These are phyloP conservation scores for Cyprinus carpio DNA, from an alignment of 2,113 vertebrate genomes.

Conservation along the genomic window DNA sequence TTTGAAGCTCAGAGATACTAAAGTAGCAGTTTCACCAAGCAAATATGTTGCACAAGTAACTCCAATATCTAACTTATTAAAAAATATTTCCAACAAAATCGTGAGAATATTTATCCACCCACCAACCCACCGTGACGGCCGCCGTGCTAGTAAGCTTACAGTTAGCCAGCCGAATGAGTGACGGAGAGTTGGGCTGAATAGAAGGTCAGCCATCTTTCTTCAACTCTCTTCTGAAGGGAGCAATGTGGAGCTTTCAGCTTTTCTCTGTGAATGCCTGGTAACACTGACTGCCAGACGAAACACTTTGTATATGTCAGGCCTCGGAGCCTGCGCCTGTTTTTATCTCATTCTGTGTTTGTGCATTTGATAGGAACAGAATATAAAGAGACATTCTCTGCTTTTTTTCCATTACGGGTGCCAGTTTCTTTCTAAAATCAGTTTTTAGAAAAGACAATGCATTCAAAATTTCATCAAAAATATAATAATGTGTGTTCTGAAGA, in stretches of 20 bases:
- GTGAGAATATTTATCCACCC: not conserved
- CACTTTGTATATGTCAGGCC: conserved; percentile 60
- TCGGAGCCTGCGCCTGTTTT: conserved; percentile 28
- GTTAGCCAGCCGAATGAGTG: conserved; percentile 30
- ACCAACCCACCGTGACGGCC: not conserved
- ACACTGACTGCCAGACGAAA: conserved; percentile 63
- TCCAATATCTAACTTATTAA: not conserved
- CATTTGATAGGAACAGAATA: not conserved
- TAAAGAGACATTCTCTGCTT: not conserved
- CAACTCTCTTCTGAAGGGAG: conserved; percentile 35
- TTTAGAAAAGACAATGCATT: not conserved
- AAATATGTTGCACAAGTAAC: not conserved
- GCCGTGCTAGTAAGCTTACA: not conserved
- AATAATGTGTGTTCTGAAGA: too few species aligned
- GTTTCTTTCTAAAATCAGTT: not conserved
- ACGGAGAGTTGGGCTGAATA: conserved; percentile 53
- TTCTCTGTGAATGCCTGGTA: conserved; percentile 49
- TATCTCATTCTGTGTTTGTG: conserved; percentile 29
- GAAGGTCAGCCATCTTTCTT: conserved; percentile 64
- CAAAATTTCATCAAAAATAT: too few species aligned
- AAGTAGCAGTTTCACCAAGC: not conserved
- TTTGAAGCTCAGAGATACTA: conserved; percentile 6
- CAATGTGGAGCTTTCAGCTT: conserved; percentile 36
- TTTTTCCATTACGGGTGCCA: not conserved
- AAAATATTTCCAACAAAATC: not conserved